Conservation (phyloP, 1,140 invertebrate genomes). For the Drosophila prosaltans region DNA sequence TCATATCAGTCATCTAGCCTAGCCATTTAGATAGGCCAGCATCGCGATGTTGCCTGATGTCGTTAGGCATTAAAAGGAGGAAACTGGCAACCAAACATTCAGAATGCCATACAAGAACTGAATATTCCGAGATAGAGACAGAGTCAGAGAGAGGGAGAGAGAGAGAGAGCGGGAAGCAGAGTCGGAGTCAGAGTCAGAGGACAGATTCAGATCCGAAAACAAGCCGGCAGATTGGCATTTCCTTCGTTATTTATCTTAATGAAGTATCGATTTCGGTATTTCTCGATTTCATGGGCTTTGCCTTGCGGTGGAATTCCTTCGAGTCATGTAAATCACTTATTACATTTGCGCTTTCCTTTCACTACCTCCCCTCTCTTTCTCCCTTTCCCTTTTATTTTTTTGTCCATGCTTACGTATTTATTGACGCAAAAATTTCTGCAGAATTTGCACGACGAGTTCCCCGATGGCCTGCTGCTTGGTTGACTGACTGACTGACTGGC, state of each 20-base stretch:
- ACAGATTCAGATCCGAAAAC: slow-evolving; percentile 19
- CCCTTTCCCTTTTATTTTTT: not conserved
- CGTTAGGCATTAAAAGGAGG: slow-evolving; percentile 47
- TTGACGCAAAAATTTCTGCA: slow-evolving; percentile 62
- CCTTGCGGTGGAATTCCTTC: slow-evolving; percentile 71
- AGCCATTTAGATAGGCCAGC: slow-evolving; percentile 70
- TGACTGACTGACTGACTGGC: not conserved
- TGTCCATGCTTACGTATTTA: slow-evolving; percentile 24
- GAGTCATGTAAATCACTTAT: slow-evolving; percentile 82
- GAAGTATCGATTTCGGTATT: slow-evolving; percentile 77
- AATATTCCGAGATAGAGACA: slow-evolving; percentile 1
- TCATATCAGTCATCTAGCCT: slow-evolving; percentile 72
- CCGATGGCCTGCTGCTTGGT: slow-evolving; percentile 2
- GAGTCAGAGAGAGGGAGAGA: not conserved
- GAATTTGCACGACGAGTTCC: slow-evolving; percentile 32
- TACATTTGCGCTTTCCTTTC: slow-evolving; percentile 58
- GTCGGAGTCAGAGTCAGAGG: slow-evolving; percentile 2
- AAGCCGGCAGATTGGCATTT: slow-evolving; percentile 29
- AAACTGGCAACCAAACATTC: not conserved
- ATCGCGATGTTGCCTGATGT: slow-evolving; percentile 43
- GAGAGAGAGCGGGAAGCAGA: not conserved
- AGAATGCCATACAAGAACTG: not conserved
- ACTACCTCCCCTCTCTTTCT: slow-evolving; percentile 7
- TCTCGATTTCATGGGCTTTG: slow-evolving; percentile 66
- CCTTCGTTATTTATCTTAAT: slow-evolving; percentile 69